phyloP scores from a whole-genome alignment of 92 coral and sea anemone species.

The Epizoanthus scotinus region DNA sequence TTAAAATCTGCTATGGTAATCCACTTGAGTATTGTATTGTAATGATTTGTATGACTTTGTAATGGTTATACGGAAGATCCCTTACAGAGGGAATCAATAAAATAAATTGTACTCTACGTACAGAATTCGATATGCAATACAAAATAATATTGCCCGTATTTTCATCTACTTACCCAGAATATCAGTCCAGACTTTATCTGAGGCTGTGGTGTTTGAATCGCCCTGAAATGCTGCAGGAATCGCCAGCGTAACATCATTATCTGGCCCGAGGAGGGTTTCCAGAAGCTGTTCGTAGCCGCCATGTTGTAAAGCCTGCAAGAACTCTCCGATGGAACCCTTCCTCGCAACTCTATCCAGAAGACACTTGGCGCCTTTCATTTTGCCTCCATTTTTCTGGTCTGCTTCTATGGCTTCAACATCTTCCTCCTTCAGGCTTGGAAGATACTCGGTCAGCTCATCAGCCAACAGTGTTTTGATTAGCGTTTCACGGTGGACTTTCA shows the following conservation, averaged over 20 bases:
- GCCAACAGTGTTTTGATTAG: conserved; percentile 25
- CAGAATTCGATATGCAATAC: too few relatives aligned
- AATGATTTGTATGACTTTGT: too few relatives aligned
- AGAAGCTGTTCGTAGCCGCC: conserved; percentile 34
- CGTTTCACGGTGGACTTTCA: conserved; percentile 24
- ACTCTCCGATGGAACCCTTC: conserved; percentile 22
- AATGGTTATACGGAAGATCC: too few relatives aligned
- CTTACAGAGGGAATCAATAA: too few relatives aligned
- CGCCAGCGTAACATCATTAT: neutral
- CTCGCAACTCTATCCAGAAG: conserved; percentile 17
- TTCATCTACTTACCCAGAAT: too few relatives aligned
- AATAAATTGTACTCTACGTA: too few relatives aligned
- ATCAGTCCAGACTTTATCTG: too few relatives aligned
- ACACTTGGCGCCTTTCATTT: conserved; percentile 27
- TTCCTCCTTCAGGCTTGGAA: conserved; percentile 33
- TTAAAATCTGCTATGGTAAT: too few relatives aligned
- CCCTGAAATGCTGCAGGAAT: too few relatives aligned
- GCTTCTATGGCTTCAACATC: conserved; percentile 21
- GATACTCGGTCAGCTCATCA: conserved; percentile 14
- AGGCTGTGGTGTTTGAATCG: too few relatives aligned
- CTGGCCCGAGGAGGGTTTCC: neutral
- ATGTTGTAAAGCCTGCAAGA: conserved; percentile 15
- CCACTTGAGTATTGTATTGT: too few relatives aligned
- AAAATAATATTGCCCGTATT: too few relatives aligned
- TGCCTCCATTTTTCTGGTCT: conserved; percentile 28